Conservation (phyloP, 2,888 invertebrate species). For the Pandemis heparana region DNA sequence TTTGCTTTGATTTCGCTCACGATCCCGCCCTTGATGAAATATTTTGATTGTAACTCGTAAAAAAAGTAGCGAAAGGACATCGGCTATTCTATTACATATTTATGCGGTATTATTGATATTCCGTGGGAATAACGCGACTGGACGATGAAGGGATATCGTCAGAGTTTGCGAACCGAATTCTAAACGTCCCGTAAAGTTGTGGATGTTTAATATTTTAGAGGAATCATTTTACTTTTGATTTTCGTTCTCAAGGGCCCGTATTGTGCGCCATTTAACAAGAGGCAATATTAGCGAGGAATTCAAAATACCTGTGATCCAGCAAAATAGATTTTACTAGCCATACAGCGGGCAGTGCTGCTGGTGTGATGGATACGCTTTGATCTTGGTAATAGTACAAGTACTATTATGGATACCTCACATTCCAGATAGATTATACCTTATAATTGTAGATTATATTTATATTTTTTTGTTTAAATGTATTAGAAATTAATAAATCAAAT, state of each 20-base stretch:
- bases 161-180: neutral
- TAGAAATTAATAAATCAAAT: too few species aligned
- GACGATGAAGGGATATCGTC: neutral
- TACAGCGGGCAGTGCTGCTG: too few species aligned
- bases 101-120: constrained; percentile 9
- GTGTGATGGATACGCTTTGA: too few species aligned
- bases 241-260: neutral
- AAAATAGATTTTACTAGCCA: too few species aligned
- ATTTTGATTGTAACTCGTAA: constrained; percentile 20
- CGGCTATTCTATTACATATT: constrained; percentile 13
- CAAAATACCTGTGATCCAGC: too few species aligned
- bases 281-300: neutral
- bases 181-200: neutral
- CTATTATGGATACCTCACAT: too few species aligned
- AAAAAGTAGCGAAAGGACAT: neutral
- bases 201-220: neutral
- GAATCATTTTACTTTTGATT: neutral
- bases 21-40: constrained; percentile 11
- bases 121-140: neutral
- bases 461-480: too few species aligned
- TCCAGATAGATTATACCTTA: too few species aligned
- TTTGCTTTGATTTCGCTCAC: constrained; percentile 10
- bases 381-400: too few species aligned
- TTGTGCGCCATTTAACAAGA: constrained; percentile 16
- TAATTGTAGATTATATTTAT: too few species aligned